phyloP scores from a whole-genome alignment of 2,797 vertebrate genomes.

The Esox lucius region DNA sequence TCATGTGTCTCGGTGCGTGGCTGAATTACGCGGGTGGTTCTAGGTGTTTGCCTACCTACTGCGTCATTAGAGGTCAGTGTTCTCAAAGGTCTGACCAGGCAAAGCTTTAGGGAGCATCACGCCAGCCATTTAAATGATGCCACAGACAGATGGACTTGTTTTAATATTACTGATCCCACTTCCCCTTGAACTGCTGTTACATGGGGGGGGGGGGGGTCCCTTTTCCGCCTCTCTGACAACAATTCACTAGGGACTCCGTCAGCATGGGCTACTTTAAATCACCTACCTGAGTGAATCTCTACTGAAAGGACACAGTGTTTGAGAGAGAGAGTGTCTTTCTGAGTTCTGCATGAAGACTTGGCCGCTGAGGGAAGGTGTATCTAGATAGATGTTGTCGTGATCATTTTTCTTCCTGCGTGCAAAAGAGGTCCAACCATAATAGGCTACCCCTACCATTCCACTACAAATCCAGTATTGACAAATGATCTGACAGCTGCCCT shows the following conservation, averaged over 20 bases:
- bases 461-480: background rate
- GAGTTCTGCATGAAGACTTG: background rate
- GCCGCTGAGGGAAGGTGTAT: background rate
- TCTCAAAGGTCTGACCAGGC: conserved; percentile 61
- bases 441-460: background rate
- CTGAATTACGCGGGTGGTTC: no score
- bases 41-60: no score
- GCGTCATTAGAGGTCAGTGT: conserved; percentile 60
- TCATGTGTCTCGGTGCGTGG: no score
- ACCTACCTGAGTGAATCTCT: conserved; percentile 53
- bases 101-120: background rate
- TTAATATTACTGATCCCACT: conserved; percentile 73
- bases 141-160: conserved; percentile 69
- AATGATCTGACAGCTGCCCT: background rate
- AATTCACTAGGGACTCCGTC: conserved; percentile 65
- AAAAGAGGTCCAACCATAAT: background rate
- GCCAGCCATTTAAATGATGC: conserved; percentile 62
- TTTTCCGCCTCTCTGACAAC: conserved; percentile 77
- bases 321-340: background rate
- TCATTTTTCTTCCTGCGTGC: background rate
- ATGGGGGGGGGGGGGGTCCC: conserved; percentile 72
- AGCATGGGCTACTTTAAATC: conserved; percentile 54
- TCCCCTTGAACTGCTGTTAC: conserved; percentile 61
- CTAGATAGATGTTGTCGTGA: background rate
- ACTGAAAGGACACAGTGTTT: conserved; percentile 33